Conservation (phyloP, 2,888 invertebrate species). For the Molorchus minor region DNA sequence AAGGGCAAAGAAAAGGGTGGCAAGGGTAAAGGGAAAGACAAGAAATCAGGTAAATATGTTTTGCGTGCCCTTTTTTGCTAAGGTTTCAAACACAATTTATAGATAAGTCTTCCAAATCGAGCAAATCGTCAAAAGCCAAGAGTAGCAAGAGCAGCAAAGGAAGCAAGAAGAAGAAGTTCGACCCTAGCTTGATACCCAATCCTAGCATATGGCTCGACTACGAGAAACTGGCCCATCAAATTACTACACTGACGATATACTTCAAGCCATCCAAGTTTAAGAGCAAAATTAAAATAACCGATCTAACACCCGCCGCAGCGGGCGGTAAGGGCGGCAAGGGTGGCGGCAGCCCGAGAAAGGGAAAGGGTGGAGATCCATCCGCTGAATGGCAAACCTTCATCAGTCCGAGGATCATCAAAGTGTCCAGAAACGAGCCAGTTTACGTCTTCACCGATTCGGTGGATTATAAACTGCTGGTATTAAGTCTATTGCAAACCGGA, state of each 20-base stretch:
- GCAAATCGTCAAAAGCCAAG: conserved; percentile 12
- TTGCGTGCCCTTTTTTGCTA: background rate
- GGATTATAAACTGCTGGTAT: conserved; percentile 50
- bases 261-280: conserved; percentile 53
- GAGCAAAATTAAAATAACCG: conserved; percentile 46
- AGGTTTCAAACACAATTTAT: background rate
- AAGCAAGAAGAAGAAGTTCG: conserved; percentile 35
- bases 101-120: conserved; percentile 18
- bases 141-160: conserved; percentile 6
- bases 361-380: background rate
- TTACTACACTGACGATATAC: conserved; percentile 50
- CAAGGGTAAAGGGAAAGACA: conserved; percentile 16
- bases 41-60: background rate
- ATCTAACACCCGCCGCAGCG: conserved; percentile 29
- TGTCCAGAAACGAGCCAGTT: conserved; percentile 53
- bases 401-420: conserved; percentile 38
- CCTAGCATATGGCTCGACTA: conserved; percentile 52
- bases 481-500: conserved; percentile 52
- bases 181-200: conserved; percentile 15
- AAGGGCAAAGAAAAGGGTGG: conserved; percentile 9
- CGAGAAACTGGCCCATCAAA: conserved; percentile 44
- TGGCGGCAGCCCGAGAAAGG: conserved; percentile 36
- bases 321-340: background rate
- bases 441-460: conserved; percentile 55
- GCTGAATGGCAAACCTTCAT: conserved; percentile 39